Evolutionary conservation across 2,797 vertebrate species (phyloP), one percentile per base, ranked within the genome.

Genomic region (Lophotriccus pileatus): DNA sequence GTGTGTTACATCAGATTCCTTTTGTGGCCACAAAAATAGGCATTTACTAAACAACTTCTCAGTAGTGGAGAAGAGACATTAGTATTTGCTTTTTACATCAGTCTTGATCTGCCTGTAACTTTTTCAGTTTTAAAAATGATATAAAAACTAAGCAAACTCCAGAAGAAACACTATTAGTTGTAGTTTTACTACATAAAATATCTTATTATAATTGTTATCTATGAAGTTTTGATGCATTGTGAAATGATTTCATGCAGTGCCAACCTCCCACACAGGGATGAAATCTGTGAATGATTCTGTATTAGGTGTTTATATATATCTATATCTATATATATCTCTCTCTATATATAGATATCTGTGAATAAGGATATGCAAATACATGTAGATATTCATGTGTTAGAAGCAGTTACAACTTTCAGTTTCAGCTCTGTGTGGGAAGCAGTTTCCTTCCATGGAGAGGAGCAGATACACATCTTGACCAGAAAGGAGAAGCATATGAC

Each of bases 381-480:
- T 68, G 86, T 90, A 91, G 88, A 91, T 74, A 87, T 50, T 94
- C 36, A 69, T 58, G 75, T 86, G 94, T 88, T 66, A 89, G 89
- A 96, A 90, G 74, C 4, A 12, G 50, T 77, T 59, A 84, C 43
- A 84, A 41, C 46, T 91, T 95, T 92, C 72, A 80, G 74, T 95
- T 97, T 96, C 93, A 87, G 87, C 78, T 95, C 46, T 81, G 87
- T 0, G 46, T 93, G 70, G 96, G 96, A 96, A 88, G 89, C 85
- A 74, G 85, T 63, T 94, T 82, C 68, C 58, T 90, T 59, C 75
- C 47, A 59, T 28, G 20, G 62, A 92, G 77, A 87, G 44, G n/a
- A 94, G 43, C 34, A 83, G 75, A 82, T 22, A 75, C 24, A 36
- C 14, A n/a, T 75, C 75, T 75, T 85, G 66, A 77, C 64, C 56